Evolutionary conservation across 2,888 invertebrate genomes (phyloP), one percentile per base, ranked within the genome.

Genomic region (Lithophane leautieri): DNA sequence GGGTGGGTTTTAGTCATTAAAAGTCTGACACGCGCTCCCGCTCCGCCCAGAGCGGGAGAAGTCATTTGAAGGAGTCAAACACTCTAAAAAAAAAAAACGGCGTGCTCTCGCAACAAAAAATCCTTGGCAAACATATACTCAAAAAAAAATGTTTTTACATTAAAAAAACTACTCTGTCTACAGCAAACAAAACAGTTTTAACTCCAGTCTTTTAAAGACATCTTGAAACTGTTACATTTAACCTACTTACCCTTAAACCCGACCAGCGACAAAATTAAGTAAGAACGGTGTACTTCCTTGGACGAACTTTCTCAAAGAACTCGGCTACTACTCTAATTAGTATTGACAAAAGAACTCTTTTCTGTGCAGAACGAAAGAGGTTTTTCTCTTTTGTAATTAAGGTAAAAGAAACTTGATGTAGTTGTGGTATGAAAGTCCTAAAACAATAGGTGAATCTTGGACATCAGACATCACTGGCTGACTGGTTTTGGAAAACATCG

Each of bases 311-410:
- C 44, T 54, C 54, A 74, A 74, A 74, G 75, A 74, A 16, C n/a
- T 44, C 25, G 16, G 8, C 16, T 74, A 19, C 52, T 44, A 16
- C 22, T 44, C 44, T 74, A 74, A 74, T 74, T 74, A 74, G 52
- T 74, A 54, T 74, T 74, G 74, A 74, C 63, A 74, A 74, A 74
- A 40, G 62, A 47, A 62, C 54, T 74, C 3, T 62, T 40, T 74
- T 40, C 34, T 44, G 34, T 22, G 12, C 16, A 22, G 9, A 44
- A 54, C 22, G 54, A 6, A 34, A 42, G 14, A 28, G 22, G 8
- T 22, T 73, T 60, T 40, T 50, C 34, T 22, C 19, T 19, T 58
- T 42, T 25, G 19, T 22, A 12, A 56, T 58, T 28, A 52, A 8
- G 34, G n/a, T 63, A 34, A 12, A 42, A 16, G 16, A 14, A 19